Evolutionary conservation across 2,797 vertebrate species (phyloP).

Genomic region (Amblyraja radiata): DNA sequence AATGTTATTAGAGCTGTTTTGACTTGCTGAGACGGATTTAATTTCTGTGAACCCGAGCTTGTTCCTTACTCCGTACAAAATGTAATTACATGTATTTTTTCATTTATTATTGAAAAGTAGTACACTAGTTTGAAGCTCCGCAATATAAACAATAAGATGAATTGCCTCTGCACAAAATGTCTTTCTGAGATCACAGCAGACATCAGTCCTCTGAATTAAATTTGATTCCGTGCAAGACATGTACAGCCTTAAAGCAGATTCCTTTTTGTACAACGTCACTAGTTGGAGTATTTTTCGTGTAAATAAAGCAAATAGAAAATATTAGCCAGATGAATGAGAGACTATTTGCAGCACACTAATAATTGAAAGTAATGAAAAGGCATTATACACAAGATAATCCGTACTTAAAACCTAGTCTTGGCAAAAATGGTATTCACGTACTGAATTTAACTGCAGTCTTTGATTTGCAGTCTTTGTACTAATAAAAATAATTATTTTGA

Average conservation of each 20-base stretch:
- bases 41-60: background rate
- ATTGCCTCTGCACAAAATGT: background rate
- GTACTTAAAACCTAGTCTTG: background rate
- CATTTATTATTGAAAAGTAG: background rate
- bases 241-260: background rate
- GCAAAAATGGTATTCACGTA: background rate
- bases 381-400: background rate
- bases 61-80: background rate
- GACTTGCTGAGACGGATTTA: background rate
- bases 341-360: background rate
- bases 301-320: background rate
- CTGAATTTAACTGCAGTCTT: background rate
- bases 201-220: background rate
- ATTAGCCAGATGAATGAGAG: background rate
- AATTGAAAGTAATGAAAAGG: background rate
- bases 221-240: background rate
- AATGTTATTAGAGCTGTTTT: background rate
- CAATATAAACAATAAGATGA: background rate
- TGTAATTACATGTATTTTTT: background rate
- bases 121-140: background rate
- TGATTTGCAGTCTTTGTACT: background rate
- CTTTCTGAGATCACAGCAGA: background rate
- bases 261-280: background rate
- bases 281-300: background rate
- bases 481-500: no score